Evolutionary conservation across 2,888 invertebrate species (phyloP), one percentile per base, ranked within the genome.

Genomic region (Parapristionchus giblindavisi): DNA sequence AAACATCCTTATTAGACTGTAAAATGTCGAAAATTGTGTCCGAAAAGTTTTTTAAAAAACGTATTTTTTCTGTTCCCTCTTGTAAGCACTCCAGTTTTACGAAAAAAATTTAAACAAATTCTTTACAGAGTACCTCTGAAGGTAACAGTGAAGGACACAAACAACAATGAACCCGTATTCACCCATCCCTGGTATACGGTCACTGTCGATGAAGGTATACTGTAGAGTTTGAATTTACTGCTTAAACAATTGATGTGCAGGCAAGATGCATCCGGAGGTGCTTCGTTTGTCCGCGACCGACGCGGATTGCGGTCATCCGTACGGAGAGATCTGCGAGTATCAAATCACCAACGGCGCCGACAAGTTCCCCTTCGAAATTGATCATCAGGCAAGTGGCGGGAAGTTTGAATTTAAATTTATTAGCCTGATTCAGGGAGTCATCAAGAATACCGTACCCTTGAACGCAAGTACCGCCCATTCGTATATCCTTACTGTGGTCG

Each of bases 251-350:
- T 68, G 51, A 14, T 68, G 32, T 54, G 32, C 63, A 79, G 83
- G 83, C 52, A 80, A 80, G 58, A 90, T 95, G 38, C 94, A 94
- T 90, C 93, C 94, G 86, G 94, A 95, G 89, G 93, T 98, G 79
- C 92, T 96, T 29, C 92, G 94, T 5, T 94, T 98, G 5, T 93
- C 94, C 88, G 97, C 98, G 3, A 92, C 93, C 0, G 98, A 98
- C 89, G 91, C 93, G 72, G 97, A 98, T 90, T 96, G 96, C 89
- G 95, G 96, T n/a, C 94, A 94, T 56, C 92, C 94, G 76, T 96
- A 93, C 89, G 95, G 95, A 0, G 95, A 95, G 88, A 95, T 98
- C 74, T 98, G 98, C 92, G 95, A 95, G 89, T 99, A 97, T 90
- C 95, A 97, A 89, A 95, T 98, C 81, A 91, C 95, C 70, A 96